A percentile compares a stretch with the other conserved stretches of the same genome.
These are phyloP conservation scores for Notospermus geniculatus DNA, from an alignment of 1,140 invertebrate genomes.

Conservation along the genomic window DNA sequence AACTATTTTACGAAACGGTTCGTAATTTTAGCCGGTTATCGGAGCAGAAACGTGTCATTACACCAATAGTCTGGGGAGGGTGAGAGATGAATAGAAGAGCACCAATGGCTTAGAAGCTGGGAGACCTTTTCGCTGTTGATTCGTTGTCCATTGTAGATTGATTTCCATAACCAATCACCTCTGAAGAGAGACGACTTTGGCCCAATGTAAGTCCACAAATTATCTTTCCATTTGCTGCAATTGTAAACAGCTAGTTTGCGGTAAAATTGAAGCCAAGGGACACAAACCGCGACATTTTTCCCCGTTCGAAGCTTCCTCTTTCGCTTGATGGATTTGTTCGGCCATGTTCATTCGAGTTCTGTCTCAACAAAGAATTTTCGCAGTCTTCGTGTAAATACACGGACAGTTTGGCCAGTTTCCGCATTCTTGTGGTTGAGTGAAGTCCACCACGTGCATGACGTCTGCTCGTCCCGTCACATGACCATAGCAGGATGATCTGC, in stretches of 20 bases:
- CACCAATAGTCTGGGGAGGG: constrained; percentile 17
- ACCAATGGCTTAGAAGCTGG: constrained; percentile 51
- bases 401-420: no score
- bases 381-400: no score
- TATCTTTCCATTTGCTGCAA: constrained; percentile 60
- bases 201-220: constrained; percentile 78
- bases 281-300: no score
- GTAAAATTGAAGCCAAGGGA: constrained; percentile 28
- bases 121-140: constrained; percentile 47
- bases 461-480: no score
- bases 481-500: no score
- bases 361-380: no score
- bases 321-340: no score
- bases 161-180: constrained; percentile 56
- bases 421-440: no score
- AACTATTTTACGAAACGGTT: constrained; percentile 13
- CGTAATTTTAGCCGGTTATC: background rate
- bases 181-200: constrained; percentile 58
- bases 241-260: constrained; percentile 18
- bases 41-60: constrained; percentile 14
- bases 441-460: no score
- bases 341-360: no score
- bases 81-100: constrained; percentile 24
- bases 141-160: constrained; percentile 58
- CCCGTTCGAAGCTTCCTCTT: no score